Evolutionary conservation across 2,888 invertebrate genomes (phyloP).

Genomic region (Athetis lepigone): DNA sequence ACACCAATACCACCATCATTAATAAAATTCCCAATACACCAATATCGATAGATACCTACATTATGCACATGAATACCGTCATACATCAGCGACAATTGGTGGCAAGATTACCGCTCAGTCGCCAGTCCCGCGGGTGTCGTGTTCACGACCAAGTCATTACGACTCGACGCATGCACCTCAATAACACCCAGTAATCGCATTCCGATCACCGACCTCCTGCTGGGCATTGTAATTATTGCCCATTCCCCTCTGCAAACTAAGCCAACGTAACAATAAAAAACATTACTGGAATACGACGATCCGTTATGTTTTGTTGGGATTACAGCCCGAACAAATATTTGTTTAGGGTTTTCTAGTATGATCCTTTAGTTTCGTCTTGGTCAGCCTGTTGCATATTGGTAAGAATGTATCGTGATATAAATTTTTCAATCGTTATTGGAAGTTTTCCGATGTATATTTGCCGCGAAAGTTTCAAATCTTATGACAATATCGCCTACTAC

Average conservation of each 20-base stretch:
- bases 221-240: background rate
- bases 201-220: slow-evolving; percentile 20
- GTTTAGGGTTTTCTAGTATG: background rate
- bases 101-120: background rate
- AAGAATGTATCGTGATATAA: too few relatives aligned
- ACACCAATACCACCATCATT: background rate
- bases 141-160: slow-evolving; percentile 25
- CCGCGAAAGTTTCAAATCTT: too few relatives aligned
- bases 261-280: background rate
- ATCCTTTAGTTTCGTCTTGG: background rate
- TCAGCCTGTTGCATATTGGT: background rate
- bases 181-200: slow-evolving; percentile 13
- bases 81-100: slow-evolving; percentile 5
- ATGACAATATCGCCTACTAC: too few relatives aligned
- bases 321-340: slow-evolving; percentile 21
- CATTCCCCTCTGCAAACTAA: slow-evolving; percentile 19
- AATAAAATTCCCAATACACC: too few relatives aligned
- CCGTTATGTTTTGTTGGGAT: slow-evolving; percentile 2
- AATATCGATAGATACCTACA: background rate
- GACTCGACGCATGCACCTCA: slow-evolving; percentile 17
- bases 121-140: slow-evolving; percentile 21
- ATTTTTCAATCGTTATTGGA: too few relatives aligned
- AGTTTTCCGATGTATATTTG: too few relatives aligned
- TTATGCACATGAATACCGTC: background rate
- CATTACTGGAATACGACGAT: background rate